These are phyloP conservation scores for Ormia ochracea DNA, from an alignment of 2,888 invertebrate genomes.

Conservation along the genomic window DNA sequence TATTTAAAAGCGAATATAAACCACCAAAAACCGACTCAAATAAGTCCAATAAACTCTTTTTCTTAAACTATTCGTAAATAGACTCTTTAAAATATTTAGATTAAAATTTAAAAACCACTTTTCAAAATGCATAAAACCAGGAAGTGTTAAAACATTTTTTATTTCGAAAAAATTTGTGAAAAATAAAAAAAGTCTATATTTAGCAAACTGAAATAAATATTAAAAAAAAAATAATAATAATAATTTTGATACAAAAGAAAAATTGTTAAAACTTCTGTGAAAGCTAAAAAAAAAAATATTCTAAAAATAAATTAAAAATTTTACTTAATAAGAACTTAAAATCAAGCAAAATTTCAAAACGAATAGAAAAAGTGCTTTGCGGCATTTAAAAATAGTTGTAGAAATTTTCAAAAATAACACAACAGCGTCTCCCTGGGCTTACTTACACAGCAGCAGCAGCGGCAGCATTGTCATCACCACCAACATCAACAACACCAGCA, in stretches of 20 bases:
- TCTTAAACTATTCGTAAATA: not conserved
- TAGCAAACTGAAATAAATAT: not conserved
- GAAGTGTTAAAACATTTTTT: not conserved
- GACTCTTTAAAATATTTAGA: not conserved
- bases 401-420: slow-evolving; percentile 68
- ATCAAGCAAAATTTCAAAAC: slow-evolving; percentile 41
- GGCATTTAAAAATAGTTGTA: slow-evolving; percentile 71
- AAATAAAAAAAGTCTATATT: not conserved
- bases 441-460: slow-evolving; percentile 50
- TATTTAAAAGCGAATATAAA: no score
- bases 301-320: slow-evolving; percentile 56
- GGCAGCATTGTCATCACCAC: not conserved
- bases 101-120: not conserved
- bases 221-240: not conserved
- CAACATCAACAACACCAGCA: slow-evolving; percentile 20
- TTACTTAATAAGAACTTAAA: slow-evolving; percentile 44
- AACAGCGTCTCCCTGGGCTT: slow-evolving; percentile 66
- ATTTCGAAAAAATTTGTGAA: not conserved
- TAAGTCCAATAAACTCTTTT: no score
- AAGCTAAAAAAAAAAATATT: slow-evolving; percentile 17
- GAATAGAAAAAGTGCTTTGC: slow-evolving; percentile 24
- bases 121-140: not conserved
- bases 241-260: not conserved
- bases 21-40: no score
- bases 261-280: not conserved